Evolutionary conservation across 2,113 vertebrate species (phyloP).

Genomic region (Rhodinocichla rosea): DNA sequence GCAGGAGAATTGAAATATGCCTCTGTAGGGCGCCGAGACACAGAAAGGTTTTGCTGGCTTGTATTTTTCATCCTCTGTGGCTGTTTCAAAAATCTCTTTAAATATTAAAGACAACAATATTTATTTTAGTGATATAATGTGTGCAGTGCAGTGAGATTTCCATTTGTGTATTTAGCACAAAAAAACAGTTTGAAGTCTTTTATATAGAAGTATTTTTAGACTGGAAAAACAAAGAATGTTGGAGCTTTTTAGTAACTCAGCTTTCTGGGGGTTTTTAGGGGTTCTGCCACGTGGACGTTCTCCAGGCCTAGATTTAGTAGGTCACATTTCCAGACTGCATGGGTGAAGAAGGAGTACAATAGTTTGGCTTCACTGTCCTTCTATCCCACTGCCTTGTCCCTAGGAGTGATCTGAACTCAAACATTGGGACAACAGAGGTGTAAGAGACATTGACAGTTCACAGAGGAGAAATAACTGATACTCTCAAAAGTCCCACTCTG

Average conservation of each 20-base stretch:
- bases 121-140: conserved; percentile 53
- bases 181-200: neutral
- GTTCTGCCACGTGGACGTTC: neutral
- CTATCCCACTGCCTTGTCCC: neutral
- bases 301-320: neutral
- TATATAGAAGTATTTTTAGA: conserved; percentile 5
- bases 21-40: neutral
- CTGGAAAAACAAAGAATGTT: neutral
- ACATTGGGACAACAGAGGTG: neutral
- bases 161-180: conserved; percentile 31
- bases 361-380: neutral
- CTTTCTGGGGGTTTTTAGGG: neutral
- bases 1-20: neutral
- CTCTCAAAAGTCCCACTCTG: neutral
- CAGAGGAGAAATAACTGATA: neutral
- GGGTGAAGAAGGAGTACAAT: neutral
- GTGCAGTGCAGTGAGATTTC: conserved; percentile 19
- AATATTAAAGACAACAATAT: conserved; percentile 63
- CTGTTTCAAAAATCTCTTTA: conserved; percentile 49
- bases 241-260: neutral
- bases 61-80: conserved; percentile 29
- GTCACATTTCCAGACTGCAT: neutral
- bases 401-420: neutral
- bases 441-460: neutral
- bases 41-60: neutral